Evolutionary conservation across 2,888 invertebrate genomes (phyloP), one percentile per base, ranked within the genome.

Genomic region (Platycnemis pennipes): DNA sequence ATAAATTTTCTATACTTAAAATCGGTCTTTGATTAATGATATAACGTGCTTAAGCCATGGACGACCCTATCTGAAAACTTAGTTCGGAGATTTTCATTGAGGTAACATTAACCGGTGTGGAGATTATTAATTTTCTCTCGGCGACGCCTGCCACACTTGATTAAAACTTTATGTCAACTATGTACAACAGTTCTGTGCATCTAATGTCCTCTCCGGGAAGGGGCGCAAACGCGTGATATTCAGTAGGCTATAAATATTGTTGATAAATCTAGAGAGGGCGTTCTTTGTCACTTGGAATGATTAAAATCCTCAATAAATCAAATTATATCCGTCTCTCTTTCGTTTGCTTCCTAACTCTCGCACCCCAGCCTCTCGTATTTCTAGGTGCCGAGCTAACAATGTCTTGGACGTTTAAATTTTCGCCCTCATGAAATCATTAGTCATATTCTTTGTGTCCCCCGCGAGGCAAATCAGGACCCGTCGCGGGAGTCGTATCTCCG

Each of bases 381-480:
- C 77, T 77, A 77, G 77, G 77, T 77, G 77, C 37, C 37, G 77
- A 37, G 11, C 31, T 37, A 37, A 77, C 77, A 77, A 77, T 77
- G 77, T 37, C 22, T 1, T 26, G 77, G 77, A 31, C 77, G 77
- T 77, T 77, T 77, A 77, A 77, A 31, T 77, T 26, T 77, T 77
- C 77, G 11, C 77, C 37, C 37, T 77, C 37, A 77, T 77, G 77
- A 77, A 77, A 77, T 77, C 77, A 77, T 77, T 77, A 77, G 77
- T 77, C 77, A 77, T 77, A 13, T 77, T 77, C 37, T 37, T 77
- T 77, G 77, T 77, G 11, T 37, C 77, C n/a, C 13, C 37, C 8
- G 77, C 77, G 77, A 77, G 77, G 31, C 31, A 77, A 77, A 77
- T 77, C 77, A 37, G 77, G 7, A 37, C 77, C 77, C 37, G 13